Conservation (phyloP, 2,888 invertebrate genomes). For the Zaprionus obscuricornis region DNA sequence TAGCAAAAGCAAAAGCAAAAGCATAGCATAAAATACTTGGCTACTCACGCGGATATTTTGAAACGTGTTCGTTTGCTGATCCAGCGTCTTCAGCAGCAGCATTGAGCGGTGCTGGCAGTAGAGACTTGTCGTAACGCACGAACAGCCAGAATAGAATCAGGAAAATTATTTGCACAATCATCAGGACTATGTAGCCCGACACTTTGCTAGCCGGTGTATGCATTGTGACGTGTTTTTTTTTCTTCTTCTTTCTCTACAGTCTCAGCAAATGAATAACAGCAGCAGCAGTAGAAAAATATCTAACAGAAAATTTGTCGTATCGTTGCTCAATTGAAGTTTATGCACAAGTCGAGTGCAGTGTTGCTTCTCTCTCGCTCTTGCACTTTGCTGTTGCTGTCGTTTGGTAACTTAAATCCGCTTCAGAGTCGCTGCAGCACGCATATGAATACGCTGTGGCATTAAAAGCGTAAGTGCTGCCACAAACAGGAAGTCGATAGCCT, state of each 20-base stretch:
- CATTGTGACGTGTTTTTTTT: conserved; percentile 78
- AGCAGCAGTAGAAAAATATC: conserved; percentile 2
- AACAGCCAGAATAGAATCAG: conserved; percentile 84
- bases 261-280: background rate
- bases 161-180: conserved; percentile 84
- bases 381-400: background rate
- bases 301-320: too few relatives aligned
- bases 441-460: conserved; percentile 55
- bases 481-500: conserved; percentile 54
- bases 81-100: conserved; percentile 68
- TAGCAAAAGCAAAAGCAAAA: too few relatives aligned
- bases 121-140: conserved; percentile 84
- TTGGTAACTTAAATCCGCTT: conserved; percentile 54
- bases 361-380: background rate
- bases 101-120: conserved; percentile 69
- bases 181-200: conserved; percentile 83
- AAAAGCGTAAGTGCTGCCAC: conserved; percentile 52
- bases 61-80: conserved; percentile 82
- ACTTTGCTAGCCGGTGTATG: conserved; percentile 80
- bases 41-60: conserved; percentile 83
- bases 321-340: conserved; percentile 39
- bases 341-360: conserved; percentile 20
- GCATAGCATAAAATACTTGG: conserved; percentile 47
- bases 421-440: conserved; percentile 66
- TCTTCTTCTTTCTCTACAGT: background rate